Percentiles rank a stretch among this genome's conserved stretches.
Conservation (phyloP, 2,888 invertebrate genomes). For the Lamproptera curius region DNA sequence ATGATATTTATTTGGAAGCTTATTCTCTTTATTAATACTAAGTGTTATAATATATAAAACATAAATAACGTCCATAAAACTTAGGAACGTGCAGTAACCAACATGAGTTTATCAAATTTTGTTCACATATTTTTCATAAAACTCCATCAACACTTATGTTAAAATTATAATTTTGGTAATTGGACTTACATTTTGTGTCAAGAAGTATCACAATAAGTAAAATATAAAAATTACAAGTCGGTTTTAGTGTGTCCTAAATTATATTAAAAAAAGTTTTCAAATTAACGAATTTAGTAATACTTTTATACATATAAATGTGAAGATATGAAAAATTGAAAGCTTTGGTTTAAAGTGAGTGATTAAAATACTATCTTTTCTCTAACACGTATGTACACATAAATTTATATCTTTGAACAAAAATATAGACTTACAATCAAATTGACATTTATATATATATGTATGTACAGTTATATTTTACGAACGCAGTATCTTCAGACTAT, state of each 20-base stretch:
- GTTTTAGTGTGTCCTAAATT: slow-evolving; percentile 53
- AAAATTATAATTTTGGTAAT: slow-evolving; percentile 28
- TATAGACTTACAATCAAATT: slow-evolving; percentile 3
- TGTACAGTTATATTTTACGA: slow-evolving; percentile 4
- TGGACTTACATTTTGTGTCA: slow-evolving; percentile 20
- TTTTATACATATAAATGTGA: slow-evolving; percentile 26
- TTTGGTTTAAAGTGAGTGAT: slow-evolving; percentile 65
- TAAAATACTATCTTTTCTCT: slow-evolving; percentile 24
- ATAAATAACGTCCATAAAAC: slow-evolving; percentile 23
- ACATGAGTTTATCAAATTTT: background rate
- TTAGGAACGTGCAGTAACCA: slow-evolving; percentile 20
- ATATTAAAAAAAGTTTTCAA: slow-evolving; percentile 48
- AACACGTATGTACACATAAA: slow-evolving; percentile 19
- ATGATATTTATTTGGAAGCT: slow-evolving; percentile 73
- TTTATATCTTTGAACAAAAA: slow-evolving; percentile 14
- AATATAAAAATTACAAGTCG: slow-evolving; percentile 37
- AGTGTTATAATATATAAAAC: slow-evolving; percentile 48
- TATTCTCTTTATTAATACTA: slow-evolving; percentile 53
- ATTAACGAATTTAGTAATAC: slow-evolving; percentile 37
- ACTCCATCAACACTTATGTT: background rate
- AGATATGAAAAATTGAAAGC: slow-evolving; percentile 48
- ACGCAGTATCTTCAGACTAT: slow-evolving; percentile 7
- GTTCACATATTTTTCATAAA: background rate
- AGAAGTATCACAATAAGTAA: slow-evolving; percentile 25
- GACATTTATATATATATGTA: too few relatives aligned